Evolutionary conservation across 2,113 vertebrate genomes (phyloP).

Genomic region (Ardeotis arabs): DNA sequence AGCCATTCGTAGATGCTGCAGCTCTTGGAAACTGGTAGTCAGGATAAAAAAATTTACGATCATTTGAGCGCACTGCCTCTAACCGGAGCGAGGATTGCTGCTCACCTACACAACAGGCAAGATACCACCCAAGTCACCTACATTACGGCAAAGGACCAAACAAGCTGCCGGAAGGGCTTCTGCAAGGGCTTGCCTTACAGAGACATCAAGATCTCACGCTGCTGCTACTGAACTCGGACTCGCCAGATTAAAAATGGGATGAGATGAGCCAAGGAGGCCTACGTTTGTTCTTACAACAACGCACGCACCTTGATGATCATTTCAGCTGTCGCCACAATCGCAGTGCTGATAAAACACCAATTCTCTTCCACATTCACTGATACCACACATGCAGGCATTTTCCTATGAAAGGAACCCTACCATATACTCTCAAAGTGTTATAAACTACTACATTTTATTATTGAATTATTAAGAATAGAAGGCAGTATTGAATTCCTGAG

Average conservation of each 20-base stretch:
- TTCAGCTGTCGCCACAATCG: neutral
- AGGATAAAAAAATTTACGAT: neutral
- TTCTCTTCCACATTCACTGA: neutral
- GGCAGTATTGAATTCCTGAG: neutral
- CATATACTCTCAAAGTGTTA: neutral
- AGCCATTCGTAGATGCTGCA: neutral
- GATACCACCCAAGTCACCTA: neutral
- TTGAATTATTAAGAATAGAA: neutral
- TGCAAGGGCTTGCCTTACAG: neutral
- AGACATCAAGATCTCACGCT: neutral
- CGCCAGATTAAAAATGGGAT: accelerated
- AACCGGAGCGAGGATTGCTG: neutral
- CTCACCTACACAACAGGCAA: neutral
- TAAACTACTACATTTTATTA: neutral
- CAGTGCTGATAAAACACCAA: neutral
- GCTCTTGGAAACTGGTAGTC: neutral
- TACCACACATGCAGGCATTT: neutral
- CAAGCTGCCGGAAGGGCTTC: neutral
- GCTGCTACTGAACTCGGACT: neutral
- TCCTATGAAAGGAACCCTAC: neutral
- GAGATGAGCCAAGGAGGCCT: neutral
- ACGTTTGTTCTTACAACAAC: neutral
- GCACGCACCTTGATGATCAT: neutral
- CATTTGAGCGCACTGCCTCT: neutral
- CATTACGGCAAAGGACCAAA: neutral